phyloP scores from a whole-genome alignment of 2,888 invertebrate species.

The Atherix ibis region DNA sequence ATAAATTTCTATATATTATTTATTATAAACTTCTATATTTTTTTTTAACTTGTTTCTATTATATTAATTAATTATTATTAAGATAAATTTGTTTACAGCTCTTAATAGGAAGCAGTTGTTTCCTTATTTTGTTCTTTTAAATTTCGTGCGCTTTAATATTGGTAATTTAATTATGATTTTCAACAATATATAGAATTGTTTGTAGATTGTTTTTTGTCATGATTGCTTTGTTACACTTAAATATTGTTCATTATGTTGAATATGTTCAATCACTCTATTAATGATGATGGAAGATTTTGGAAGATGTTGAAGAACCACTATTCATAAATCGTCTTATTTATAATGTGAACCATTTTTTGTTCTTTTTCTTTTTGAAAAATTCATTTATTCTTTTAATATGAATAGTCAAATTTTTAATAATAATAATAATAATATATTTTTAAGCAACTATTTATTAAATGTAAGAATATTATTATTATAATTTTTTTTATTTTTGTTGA shows the following conservation, averaged over 20 bases:
- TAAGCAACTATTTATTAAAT: too few relatives aligned
- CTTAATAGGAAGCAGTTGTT: constrained; percentile 13
- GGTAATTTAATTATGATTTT: background rate
- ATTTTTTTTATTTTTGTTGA: too few relatives aligned
- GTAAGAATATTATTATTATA: too few relatives aligned
- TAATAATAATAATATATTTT: too few relatives aligned
- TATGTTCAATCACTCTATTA: constrained; percentile 2
- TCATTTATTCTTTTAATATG: too few relatives aligned
- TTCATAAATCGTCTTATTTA: constrained; percentile 7
- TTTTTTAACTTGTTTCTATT: constrained; percentile 4
- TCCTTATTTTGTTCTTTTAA: constrained; percentile 7
- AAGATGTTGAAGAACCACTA: constrained; percentile 6
- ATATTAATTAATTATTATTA: constrained; percentile 1
- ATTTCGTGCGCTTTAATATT: constrained; percentile 7
- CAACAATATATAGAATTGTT: background rate
- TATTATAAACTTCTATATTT: constrained; percentile 4
- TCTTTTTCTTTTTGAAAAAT: too few relatives aligned
- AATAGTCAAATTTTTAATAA: too few relatives aligned
- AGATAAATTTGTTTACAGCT: constrained; percentile 7
- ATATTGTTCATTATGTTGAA: constrained; percentile 2
- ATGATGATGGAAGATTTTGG: background rate
- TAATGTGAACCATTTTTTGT: constrained; percentile 1
- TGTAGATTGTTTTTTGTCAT: constrained; percentile 1
- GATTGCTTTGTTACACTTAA: constrained; percentile 1
- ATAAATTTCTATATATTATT: constrained; percentile 7